Evolutionary conservation across 2,797 vertebrate species (phyloP).

Genomic region (Diplodus puntazzo): DNA sequence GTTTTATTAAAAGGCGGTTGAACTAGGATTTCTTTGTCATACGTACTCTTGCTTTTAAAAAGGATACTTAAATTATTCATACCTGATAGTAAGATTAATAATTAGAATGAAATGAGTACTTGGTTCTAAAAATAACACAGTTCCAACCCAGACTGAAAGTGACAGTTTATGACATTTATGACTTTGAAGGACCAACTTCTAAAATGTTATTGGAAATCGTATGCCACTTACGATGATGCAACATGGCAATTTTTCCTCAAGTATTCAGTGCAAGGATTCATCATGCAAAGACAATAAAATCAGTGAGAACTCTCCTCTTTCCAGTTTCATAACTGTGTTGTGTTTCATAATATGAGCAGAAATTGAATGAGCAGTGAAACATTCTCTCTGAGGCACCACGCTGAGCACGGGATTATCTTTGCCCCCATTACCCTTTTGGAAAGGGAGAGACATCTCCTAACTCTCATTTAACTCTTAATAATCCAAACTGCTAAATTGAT

Average conservation of each 20-base stretch:
- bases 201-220: slow-evolving; percentile 17
- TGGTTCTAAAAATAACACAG: not conserved
- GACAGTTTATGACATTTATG: not conserved
- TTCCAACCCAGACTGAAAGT: not conserved
- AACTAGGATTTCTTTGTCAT: not conserved
- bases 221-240: slow-evolving; percentile 35
- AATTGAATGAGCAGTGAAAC: slow-evolving; percentile 68
- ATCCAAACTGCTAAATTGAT: slow-evolving; percentile 24
- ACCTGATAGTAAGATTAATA: not conserved
- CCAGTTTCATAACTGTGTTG: slow-evolving; percentile 68
- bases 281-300: slow-evolving; percentile 58
- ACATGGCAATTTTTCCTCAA: slow-evolving; percentile 31
- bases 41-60: not conserved
- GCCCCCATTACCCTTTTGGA: slow-evolving; percentile 71
- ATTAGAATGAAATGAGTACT: not conserved
- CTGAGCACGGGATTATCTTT: slow-evolving; percentile 73
- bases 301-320: slow-evolving; percentile 41
- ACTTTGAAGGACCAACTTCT: slow-evolving; percentile 14
- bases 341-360: slow-evolving; percentile 71
- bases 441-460: slow-evolving; percentile 61
- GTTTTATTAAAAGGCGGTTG: not conserved
- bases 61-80: not conserved
- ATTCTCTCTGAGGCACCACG: slow-evolving; percentile 63
- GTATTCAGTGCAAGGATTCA: slow-evolving; percentile 25
- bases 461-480: slow-evolving; percentile 57